Evolutionary conservation across 2,797 vertebrate species (phyloP).

Genomic region (Podarcis lilfordi): DNA sequence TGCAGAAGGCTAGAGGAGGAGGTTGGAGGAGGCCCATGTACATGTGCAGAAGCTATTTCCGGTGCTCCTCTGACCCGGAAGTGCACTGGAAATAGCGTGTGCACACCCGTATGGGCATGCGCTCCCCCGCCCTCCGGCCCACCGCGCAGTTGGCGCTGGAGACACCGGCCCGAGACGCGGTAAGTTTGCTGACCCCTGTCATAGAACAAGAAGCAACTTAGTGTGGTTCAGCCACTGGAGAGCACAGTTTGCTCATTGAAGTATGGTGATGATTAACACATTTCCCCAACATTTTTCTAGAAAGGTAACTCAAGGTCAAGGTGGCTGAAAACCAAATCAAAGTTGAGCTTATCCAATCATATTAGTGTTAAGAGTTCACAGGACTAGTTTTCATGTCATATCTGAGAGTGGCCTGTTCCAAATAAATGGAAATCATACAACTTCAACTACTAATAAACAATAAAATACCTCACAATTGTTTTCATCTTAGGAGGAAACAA

Average conservation of each 20-base stretch:
- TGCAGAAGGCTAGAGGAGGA: neutral
- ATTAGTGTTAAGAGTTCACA: neutral
- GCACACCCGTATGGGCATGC: too few relatives aligned
- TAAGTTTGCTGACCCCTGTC: too few relatives aligned
- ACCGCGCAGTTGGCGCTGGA: too few relatives aligned
- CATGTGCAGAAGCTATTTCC: too few relatives aligned
- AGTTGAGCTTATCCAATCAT: neutral
- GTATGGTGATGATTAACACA: neutral
- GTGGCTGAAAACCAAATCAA: neutral
- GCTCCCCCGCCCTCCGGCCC: too few relatives aligned
- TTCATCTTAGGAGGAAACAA: constrained; percentile 46
- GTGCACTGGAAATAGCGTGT: too few relatives aligned
- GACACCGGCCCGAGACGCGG: too few relatives aligned
- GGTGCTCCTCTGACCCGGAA: too few relatives aligned
- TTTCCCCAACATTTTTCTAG: neutral
- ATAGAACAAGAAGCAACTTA: neutral
- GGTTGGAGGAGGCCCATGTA: too few relatives aligned
- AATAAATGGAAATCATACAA: neutral
- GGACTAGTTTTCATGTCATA: neutral
- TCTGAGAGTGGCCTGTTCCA: neutral
- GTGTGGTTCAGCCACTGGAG: neutral
- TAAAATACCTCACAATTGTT: neutral
- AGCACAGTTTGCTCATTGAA: neutral
- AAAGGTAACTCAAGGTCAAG: neutral
- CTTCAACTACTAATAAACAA: neutral